A percentile compares a stretch with the other conserved stretches of the same genome.
phyloP scores from a whole-genome alignment of 2,113 vertebrate genomes.

The Neofelis nebulosa region DNA sequence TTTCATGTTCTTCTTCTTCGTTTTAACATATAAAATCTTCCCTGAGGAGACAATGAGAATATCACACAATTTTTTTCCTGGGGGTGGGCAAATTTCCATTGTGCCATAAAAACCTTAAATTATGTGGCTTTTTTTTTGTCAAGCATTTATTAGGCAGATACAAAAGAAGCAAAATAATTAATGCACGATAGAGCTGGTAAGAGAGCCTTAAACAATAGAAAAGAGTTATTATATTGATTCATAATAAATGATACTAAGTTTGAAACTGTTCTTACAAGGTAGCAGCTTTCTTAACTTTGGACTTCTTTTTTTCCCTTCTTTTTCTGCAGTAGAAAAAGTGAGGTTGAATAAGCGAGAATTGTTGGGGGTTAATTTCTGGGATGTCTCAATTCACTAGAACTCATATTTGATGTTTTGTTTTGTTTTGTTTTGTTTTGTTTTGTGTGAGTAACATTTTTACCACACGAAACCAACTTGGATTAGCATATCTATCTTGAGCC shows the following conservation, averaged over 20 bases:
- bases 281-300: constrained; percentile 56
- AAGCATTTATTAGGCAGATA: constrained; percentile 81
- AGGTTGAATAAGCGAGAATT: constrained; percentile 21
- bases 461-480: background rate
- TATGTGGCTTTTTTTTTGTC: constrained; percentile 60
- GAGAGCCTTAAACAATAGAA: constrained; percentile 79
- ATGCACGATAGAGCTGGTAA: constrained; percentile 78
- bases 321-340: constrained; percentile 19
- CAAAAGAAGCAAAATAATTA: constrained; percentile 84
- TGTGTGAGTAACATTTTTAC: background rate
- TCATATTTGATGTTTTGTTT: background rate
- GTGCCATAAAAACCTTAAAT: constrained; percentile 78
- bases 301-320: background rate
- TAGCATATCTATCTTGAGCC: background rate
- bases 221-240: constrained; percentile 64
- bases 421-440: background rate
- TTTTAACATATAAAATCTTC: constrained; percentile 68
- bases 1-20: constrained; percentile 46
- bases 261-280: constrained; percentile 71
- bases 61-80: constrained; percentile 56
- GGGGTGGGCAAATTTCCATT: constrained; percentile 63
- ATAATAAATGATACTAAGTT: constrained; percentile 74
- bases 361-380: background rate
- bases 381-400: background rate
- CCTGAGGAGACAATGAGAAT: constrained; percentile 79